A percentile compares a stretch with the other conserved stretches of the same genome.
Conservation (phyloP, 2,113 vertebrate genomes). For the Cavia aperea region DNA sequence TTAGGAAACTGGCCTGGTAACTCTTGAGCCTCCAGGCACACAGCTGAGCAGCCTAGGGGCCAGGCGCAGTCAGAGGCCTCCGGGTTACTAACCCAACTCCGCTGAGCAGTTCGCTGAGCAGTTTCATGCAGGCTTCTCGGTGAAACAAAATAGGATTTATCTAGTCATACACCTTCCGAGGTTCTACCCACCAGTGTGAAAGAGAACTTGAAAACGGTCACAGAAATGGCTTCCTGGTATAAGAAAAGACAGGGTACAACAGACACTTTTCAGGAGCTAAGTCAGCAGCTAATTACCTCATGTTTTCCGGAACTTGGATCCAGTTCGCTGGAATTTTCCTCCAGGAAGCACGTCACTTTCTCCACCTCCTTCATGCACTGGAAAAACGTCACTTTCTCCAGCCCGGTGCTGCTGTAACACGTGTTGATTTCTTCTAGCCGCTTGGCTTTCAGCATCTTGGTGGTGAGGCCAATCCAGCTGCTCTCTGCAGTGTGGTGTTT, state of each 20-base stretch:
- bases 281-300: constrained; percentile 69
- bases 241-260: background rate
- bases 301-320: constrained; percentile 55
- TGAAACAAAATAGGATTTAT: background rate
- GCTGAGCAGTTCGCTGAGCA: too few species aligned
- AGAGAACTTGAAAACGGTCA: background rate
- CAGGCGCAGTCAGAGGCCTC: background rate
- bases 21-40: background rate
- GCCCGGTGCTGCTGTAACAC: constrained; percentile 71
- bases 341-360: constrained; percentile 84
- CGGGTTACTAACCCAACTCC: too few species aligned
- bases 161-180: background rate
- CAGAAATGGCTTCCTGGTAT: background rate
- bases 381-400: constrained; percentile 80
- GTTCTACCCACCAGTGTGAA: background rate
- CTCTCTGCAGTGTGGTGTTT: constrained; percentile 30
- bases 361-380: constrained; percentile 83
- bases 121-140: background rate
- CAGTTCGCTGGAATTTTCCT: constrained; percentile 78
- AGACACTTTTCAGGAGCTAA: background rate
- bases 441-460: constrained; percentile 78
- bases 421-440: constrained; percentile 80
- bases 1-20: background rate
- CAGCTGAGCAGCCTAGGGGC: background rate
- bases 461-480: constrained; percentile 59